A percentile compares a stretch with the other conserved stretches of the same genome.
Conservation (phyloP, 1,140 invertebrate genomes). For the Tetraneura akinire region DNA sequence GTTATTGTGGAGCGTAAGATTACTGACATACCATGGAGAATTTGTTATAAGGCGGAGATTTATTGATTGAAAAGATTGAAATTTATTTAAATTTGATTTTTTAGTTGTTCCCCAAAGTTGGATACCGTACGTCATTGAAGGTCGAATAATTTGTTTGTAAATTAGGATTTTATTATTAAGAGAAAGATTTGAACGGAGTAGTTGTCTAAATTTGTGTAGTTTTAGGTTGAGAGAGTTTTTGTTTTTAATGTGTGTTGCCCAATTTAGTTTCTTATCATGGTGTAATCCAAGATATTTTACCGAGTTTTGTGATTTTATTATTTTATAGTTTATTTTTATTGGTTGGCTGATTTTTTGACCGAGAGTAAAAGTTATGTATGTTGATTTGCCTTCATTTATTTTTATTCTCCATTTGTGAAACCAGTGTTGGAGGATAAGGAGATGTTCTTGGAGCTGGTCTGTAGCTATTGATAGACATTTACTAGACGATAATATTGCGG, state of each 20-base stretch:
- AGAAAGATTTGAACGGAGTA: not conserved
- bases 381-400: not conserved
- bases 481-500: not conserved
- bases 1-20: not conserved
- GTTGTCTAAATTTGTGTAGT: not conserved
- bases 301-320: no score
- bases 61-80: not conserved
- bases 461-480: not conserved
- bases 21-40: not conserved
- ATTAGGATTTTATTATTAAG: not conserved
- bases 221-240: no score
- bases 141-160: not conserved
- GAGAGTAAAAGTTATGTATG: not conserved
- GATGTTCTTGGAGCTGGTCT: not conserved
- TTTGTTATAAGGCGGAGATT: not conserved
- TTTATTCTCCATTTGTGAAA: not conserved
- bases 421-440: not conserved
- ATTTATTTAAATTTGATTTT: not conserved
- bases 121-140: not conserved
- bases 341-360: not conserved
- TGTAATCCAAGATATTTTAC: no score
- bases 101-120: not conserved
- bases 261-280: no score
- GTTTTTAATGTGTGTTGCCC: no score
- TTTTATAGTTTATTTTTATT: no score